Evolutionary conservation across 1,140 invertebrate species (phyloP), one percentile per base, ranked within the genome.

Genomic region (Diorhabda sublineata): DNA sequence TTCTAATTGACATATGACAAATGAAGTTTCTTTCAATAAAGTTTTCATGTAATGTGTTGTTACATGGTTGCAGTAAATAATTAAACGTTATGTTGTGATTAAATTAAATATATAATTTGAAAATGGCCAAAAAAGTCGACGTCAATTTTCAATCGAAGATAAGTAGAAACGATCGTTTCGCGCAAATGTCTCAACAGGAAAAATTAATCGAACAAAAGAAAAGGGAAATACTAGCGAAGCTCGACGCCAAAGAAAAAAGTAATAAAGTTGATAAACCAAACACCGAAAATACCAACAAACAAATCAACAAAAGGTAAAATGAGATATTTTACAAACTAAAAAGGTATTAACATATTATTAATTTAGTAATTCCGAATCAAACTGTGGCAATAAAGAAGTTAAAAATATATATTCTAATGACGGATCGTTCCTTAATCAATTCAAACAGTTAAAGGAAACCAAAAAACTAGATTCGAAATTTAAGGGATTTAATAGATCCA

Each of bases 161-260:
- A 52, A 84, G 85, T 52, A 80, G 86, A 74, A 87, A 85, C 81
- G 87, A 88, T 73, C 78, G 87, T 68, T 87, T 87, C 76, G 89
- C 89, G 60, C 90, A 93, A 84, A 92, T 92, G 90, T 88, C 89
- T 26, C 90, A 91, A 75, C 91, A 92, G 75, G 90, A 92, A 78
- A 87, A 91, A 82, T 85, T 92, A 68, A 92, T 93, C 72, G 90
- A 92, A 77, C 87, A 90, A 75, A 92, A 92, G 77, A 92, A 92
- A 78, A 84, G 84, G 64, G 90, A 91, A 77, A 91, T 92, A 71
- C 85, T 90, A 74, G 86, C 87, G 26, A 89, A 89, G 75, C 79
- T 88, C 72, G 85, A 88, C 64, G 83, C 86, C 68, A 87, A 75
- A 78, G 79, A 71, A 80, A 82, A 11, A 86, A 84, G 75, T 84